Percentiles rank a stretch among this genome's conserved stretches.
These are phyloP conservation scores for Anisognathus igniventris DNA, from an alignment of 2,797 vertebrate genomes.

Conservation along the genomic window DNA sequence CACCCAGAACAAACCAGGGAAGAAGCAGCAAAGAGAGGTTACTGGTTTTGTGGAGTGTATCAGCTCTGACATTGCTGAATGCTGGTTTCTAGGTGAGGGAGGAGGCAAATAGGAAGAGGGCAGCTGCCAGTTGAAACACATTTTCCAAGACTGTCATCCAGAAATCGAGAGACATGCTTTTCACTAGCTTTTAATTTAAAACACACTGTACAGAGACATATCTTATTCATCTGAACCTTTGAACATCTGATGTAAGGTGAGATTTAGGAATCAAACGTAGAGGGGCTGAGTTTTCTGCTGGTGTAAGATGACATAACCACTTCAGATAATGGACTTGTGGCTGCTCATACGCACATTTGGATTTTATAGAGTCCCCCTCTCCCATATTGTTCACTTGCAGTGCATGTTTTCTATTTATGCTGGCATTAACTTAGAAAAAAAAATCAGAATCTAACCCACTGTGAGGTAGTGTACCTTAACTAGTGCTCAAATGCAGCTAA, in stretches of 20 bases:
- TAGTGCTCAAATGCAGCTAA: background rate
- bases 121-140: slow-evolving; percentile 52
- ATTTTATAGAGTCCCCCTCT: slow-evolving; percentile 29
- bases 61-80: background rate
- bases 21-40: background rate
- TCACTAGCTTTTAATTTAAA: slow-evolving; percentile 66
- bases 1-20: background rate
- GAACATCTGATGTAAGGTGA: slow-evolving; percentile 70
- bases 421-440: background rate
- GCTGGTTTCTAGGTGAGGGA: background rate
- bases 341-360: slow-evolving; percentile 30
- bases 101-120: background rate
- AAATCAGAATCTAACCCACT: background rate
- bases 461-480: background rate
- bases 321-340: slow-evolving; percentile 33
- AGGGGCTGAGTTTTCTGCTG: slow-evolving; percentile 40
- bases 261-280: slow-evolving; percentile 57
- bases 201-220: slow-evolving; percentile 51
- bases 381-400: slow-evolving; percentile 9
- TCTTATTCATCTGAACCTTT: slow-evolving; percentile 62
- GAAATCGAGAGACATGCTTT: slow-evolving; percentile 51
- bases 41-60: background rate
- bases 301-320: slow-evolving; percentile 64
- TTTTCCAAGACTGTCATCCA: slow-evolving; percentile 57
- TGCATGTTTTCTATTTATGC: slow-evolving; percentile 8